Base-by-base conservation (phyloP, 2,888 invertebrate species). In the Encarsia formosa region DNA sequence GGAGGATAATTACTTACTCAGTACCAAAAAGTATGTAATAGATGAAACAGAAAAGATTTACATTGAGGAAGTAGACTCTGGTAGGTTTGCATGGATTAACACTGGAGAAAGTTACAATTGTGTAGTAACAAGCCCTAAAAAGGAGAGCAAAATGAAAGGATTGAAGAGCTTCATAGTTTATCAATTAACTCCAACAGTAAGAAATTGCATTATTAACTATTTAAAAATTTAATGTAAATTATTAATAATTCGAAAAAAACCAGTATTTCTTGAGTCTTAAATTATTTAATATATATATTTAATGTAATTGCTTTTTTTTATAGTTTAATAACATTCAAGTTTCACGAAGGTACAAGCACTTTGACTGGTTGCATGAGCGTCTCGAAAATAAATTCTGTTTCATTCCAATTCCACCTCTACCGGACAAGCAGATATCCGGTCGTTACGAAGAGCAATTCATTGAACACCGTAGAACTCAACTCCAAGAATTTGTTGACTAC, bases 111-210 rank as follows among this genome's bases (percentile, higher is more conserved):
- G 85, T 2, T 96, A 93, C 69, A 82, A 81, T 5, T 97, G 97
- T 53, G 80, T 85, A 46, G 89, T 98, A 24, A 88, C 93, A 15
- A 95, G 95, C 49, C 97, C 97, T 5, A 97, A 96, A 71, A 98
- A 99, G 73, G 96, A 96, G 75, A 88, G 91, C 1, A 99, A 99
- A 78, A 84, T 98, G 69, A 96, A 96, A 72, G 98, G 96, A 35
- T 83, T 98, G 64, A 98, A 98, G 77, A 96, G 93, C 67, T 99
- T 89, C 68, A 98, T 98, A 64, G 95, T 95, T 40, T 98, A 98
- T 77, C 92, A 95, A 68, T 75, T 98, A 57, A 96, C 94, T 47
- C 96, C 96, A 3, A 91, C 94, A 57, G 82, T 84, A 75, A 76
- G 9, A 5, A 34, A n/a, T n/a, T n/a, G n/a, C n/a, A n/a, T n/a